phyloP scores from a whole-genome alignment of 2,113 vertebrate genomes.

The Hirundichthys speculiger region DNA sequence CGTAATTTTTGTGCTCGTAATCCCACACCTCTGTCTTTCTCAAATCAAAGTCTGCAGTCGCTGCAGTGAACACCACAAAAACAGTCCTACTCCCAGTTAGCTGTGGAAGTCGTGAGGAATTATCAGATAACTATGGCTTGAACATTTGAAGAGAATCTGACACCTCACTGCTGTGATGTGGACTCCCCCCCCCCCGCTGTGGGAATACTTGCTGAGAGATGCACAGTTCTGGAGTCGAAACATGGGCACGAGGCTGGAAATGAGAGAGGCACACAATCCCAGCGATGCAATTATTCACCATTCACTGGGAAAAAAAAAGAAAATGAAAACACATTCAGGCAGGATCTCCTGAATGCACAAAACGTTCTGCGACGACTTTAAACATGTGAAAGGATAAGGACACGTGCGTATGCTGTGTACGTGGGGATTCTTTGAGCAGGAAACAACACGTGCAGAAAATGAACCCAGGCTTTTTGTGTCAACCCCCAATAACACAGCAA shows the following conservation, averaged over 20 bases:
- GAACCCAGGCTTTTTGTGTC: conserved; percentile 13
- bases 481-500: conserved; percentile 20
- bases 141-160: conserved; percentile 51
- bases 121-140: conserved; percentile 47
- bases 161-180: conserved; percentile 21
- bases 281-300: not conserved
- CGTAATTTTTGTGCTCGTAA: conserved; percentile 12
- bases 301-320: not conserved
- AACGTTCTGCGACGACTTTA: not conserved
- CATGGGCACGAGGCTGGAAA: conserved; percentile 5
- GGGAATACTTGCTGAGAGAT: conserved; percentile 21
- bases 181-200: conserved; percentile 1
- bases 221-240: conserved; percentile 7
- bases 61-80: conserved; percentile 36
- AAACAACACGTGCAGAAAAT: conserved; percentile 16
- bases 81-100: conserved; percentile 47
- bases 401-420: not conserved
- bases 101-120: conserved; percentile 48
- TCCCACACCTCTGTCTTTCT: conserved; percentile 34
- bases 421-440: conserved; percentile 9
- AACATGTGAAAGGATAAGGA: conserved; percentile 7
- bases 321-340: not conserved
- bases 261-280: conserved; percentile 8
- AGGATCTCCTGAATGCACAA: not conserved
- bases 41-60: conserved; percentile 45